Evolutionary conservation across 2,888 invertebrate genomes (phyloP), one percentile per base, ranked within the genome.

Genomic region (Megastigmus dorsalis): DNA sequence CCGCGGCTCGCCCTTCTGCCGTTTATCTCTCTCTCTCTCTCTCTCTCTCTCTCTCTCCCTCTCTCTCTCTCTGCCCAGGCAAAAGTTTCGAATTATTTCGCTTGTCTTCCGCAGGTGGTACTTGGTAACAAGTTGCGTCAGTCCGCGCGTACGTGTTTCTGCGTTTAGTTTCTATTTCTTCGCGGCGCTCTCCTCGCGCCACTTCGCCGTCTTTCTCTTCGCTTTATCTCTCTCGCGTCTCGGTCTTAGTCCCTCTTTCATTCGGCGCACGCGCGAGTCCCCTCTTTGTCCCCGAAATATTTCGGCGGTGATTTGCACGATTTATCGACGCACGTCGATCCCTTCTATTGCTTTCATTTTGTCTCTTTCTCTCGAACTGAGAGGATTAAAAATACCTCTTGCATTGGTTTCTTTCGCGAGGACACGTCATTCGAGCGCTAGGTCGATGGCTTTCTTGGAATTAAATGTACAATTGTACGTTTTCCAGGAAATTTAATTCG

Each of bases 31-130:
- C 36, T 7, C 38, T 2, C 54, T 20, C 23, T n/a, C n/a, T 50
- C 57, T 52, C 45, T 45, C 36, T 7, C 38, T 2, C 54, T 20
- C 23, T 50, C 57, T 52, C 45, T 45, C 36, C 7, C 38, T 2
- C 54, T 20, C 23, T n/a, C 78, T 76, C 62, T 63, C 57, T 52
- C 54, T 30, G 4, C 23, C 4, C 63, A 20, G 71, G 28, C 67
- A 66, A 55, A 80, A 84, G 78, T 81, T 82, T 76, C 82, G 75
- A 82, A 84, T 84, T 82, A 82, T 84, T 81, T 82, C 77, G 79
- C 79, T 77, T 80, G 83, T 83, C 81, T 80, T 77, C 77, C 63
- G 78, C 84, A 83, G 80, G 77, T 81, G 82, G 62, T 78, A 79
- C 77, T 54, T 67, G 26, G 69, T 81, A 80, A 81, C 78, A 79